Percentiles rank a stretch among this genome's conserved stretches.
phyloP scores from a whole-genome alignment of 2,797 vertebrate genomes.

The Nasua narica region DNA sequence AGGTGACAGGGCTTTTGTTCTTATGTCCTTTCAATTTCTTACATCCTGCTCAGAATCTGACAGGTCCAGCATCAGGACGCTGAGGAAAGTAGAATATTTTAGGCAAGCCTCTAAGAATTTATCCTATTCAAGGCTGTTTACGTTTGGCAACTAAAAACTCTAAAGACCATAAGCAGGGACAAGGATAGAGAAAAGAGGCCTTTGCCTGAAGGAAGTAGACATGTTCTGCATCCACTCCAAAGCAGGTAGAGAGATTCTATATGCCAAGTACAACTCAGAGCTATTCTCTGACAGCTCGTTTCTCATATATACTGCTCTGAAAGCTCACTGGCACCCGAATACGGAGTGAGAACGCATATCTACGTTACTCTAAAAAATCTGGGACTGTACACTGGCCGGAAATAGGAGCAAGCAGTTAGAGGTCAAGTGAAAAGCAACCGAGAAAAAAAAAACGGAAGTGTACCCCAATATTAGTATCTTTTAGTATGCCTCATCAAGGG shows the following conservation, averaged over 20 bases:
- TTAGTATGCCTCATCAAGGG: constrained; percentile 38
- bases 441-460: background rate
- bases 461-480: constrained; percentile 9
- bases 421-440: background rate
- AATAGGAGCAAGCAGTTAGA: background rate
- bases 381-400: background rate
- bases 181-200: background rate
- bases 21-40: background rate
- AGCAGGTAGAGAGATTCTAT: background rate
- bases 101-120: background rate
- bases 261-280: background rate
- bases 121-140: background rate
- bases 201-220: background rate
- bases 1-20: background rate
- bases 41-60: background rate
- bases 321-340: background rate
- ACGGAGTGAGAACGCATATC: background rate
- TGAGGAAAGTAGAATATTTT: background rate
- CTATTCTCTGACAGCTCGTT: background rate
- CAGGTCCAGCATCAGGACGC: background rate
- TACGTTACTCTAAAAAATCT: background rate
- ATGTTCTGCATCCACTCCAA: background rate
- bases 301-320: background rate
- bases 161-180: background rate
- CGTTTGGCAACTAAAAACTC: constrained; percentile 6